Conservation (phyloP, 2,797 vertebrate genomes). For the Glossophaga mutica region DNA sequence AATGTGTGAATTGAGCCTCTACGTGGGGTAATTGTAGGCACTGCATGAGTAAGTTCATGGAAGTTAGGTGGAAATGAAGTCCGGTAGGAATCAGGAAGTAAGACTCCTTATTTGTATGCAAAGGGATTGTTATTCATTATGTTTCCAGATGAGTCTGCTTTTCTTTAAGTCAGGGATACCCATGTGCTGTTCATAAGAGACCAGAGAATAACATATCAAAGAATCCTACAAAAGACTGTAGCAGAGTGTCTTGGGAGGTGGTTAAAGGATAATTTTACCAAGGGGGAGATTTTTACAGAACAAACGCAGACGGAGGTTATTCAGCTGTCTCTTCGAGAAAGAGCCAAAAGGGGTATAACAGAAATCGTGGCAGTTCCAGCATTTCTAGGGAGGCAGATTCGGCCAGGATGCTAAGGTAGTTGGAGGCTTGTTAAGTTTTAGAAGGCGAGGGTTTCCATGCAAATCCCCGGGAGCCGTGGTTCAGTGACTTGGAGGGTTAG, state of each 20-base stretch:
- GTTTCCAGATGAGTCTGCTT: not conserved
- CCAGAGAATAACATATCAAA: not conserved
- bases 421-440: not conserved
- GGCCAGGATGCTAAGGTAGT: not conserved
- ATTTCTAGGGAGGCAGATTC: not conserved
- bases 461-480: not conserved
- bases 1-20: not conserved
- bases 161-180: not conserved
- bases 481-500: not conserved
- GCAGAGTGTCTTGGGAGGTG: not conserved
- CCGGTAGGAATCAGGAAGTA: not conserved
- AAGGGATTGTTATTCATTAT: not conserved
- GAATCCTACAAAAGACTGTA: not conserved
- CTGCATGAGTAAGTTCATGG: not conserved
- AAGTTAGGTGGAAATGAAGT: not conserved
- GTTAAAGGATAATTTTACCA: not conserved
- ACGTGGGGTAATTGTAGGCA: not conserved
- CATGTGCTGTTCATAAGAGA: not conserved
- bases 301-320: not conserved
- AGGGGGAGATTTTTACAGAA: not conserved
- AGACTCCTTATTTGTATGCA: not conserved
- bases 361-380: not conserved
- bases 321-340: conserved; percentile 40
- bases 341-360: not conserved
- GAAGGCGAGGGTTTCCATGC: not conserved